phyloP scores from a whole-genome alignment of 2,797 vertebrate species.

The Tangara arthus region DNA sequence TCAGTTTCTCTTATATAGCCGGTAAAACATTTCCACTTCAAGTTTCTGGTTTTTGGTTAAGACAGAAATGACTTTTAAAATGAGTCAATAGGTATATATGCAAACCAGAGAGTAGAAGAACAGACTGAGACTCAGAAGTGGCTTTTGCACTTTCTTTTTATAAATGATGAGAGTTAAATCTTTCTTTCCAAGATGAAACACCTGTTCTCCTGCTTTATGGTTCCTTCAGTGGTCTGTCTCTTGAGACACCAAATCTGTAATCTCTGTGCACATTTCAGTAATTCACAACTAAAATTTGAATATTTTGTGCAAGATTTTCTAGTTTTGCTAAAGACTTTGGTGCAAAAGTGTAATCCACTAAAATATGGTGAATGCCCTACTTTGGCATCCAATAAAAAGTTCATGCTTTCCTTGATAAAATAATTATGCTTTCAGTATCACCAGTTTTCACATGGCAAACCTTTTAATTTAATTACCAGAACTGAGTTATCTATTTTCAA shows the following conservation, averaged over 20 bases:
- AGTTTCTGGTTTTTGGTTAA: background rate
- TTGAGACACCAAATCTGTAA: background rate
- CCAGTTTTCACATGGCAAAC: background rate
- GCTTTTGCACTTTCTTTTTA: background rate
- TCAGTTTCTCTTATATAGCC: background rate
- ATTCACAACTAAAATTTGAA: background rate
- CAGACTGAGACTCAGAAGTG: background rate
- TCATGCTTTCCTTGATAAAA: background rate
- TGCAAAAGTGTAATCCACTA: background rate
- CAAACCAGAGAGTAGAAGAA: background rate
- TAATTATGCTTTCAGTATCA: background rate
- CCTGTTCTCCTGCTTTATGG: background rate
- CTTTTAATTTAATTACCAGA: conserved; percentile 25
- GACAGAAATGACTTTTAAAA: background rate
- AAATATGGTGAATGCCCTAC: background rate
- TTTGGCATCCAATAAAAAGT: background rate
- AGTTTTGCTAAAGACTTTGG: background rate
- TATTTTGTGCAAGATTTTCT: background rate
- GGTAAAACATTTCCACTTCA: background rate
- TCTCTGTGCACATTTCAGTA: background rate
- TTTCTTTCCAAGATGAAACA: background rate
- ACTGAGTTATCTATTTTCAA: background rate
- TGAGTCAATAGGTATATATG: background rate
- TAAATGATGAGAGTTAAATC: background rate
- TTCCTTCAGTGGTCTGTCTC: background rate